Evolutionary conservation across 2,113 vertebrate species (phyloP).

Genomic region (Proteles cristata): DNA sequence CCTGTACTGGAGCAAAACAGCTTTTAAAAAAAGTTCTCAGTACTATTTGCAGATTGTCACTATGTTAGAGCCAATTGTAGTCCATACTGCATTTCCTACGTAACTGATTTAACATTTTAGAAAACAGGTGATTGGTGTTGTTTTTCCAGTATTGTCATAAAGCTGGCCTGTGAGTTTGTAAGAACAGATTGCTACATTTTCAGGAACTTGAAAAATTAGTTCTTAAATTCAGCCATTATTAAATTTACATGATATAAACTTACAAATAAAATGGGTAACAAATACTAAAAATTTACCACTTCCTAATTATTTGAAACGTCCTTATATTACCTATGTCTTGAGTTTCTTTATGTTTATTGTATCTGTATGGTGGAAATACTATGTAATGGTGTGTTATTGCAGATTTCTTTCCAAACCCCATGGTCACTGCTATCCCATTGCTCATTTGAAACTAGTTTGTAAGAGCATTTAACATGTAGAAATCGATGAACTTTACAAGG

Average conservation of each 20-base stretch:
- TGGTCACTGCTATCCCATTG: background rate
- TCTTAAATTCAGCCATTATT: background rate
- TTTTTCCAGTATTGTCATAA: background rate
- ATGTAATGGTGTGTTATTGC: background rate
- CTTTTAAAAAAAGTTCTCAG: background rate
- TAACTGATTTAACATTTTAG: background rate
- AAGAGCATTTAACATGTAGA: background rate
- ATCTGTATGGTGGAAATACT: background rate
- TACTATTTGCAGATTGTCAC: background rate
- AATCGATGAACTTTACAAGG: background rate
- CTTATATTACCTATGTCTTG: background rate
- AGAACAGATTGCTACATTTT: background rate
- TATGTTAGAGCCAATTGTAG: background rate
- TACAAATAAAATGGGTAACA: background rate
- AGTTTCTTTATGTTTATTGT: background rate
- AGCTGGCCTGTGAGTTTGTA: background rate
- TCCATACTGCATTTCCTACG: background rate
- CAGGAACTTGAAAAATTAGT: background rate
- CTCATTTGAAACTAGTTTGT: background rate
- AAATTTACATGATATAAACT: background rate
- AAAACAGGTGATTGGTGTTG: background rate
- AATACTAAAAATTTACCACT: background rate
- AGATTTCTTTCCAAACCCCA: background rate
- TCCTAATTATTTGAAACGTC: background rate
- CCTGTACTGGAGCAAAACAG: background rate